Percentiles rank a stretch among this genome's conserved stretches.
Evolutionary conservation across 2,797 vertebrate genomes (phyloP).

Genomic region (Chelidonichthys spinosus): DNA sequence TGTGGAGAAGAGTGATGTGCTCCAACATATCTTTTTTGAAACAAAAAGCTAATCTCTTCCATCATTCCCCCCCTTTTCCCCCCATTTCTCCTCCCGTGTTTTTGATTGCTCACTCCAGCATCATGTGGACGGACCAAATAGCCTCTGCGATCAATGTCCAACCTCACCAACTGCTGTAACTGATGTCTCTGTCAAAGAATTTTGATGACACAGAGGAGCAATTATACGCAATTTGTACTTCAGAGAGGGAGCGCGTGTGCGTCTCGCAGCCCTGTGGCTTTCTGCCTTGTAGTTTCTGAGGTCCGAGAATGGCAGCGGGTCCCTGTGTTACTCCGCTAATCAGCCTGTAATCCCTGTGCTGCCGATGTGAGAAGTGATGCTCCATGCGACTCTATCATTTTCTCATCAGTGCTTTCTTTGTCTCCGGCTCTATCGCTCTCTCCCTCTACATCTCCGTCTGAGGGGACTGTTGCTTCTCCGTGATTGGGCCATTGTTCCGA

Average conservation of each 20-base stretch:
- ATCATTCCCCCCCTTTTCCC: not conserved
- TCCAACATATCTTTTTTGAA: not conserved
- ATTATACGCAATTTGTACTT: conserved; percentile 36
- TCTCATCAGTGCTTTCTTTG: conserved; percentile 75
- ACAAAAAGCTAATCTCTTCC: not conserved
- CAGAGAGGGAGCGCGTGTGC: conserved; percentile 20
- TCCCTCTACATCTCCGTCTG: conserved; percentile 36
- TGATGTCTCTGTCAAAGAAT: conserved; percentile 23
- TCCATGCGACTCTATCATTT: conserved; percentile 74
- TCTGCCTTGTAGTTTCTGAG: conserved; percentile 34
- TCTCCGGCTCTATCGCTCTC: conserved; percentile 50
- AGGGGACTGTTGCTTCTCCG: conserved; percentile 56
- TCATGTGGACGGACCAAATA: not conserved
- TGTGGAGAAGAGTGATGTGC: not conserved
- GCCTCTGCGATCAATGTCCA: conserved; percentile 7
- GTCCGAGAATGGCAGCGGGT: conserved; percentile 38
- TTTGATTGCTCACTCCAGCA: not conserved
- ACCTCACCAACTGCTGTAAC: not conserved
- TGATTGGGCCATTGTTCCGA: conserved; percentile 77
- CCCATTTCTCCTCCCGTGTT: not conserved
- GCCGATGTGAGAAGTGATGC: conserved; percentile 67
- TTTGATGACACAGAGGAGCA: conserved; percentile 26
- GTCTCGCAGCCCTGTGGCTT: conserved; percentile 32
- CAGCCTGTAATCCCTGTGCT: conserved; percentile 69
- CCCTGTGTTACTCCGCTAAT: conserved; percentile 61